These are phyloP conservation scores for Gymnodraco acuticeps DNA, from an alignment of 2,797 vertebrate species.

Conservation along the genomic window DNA sequence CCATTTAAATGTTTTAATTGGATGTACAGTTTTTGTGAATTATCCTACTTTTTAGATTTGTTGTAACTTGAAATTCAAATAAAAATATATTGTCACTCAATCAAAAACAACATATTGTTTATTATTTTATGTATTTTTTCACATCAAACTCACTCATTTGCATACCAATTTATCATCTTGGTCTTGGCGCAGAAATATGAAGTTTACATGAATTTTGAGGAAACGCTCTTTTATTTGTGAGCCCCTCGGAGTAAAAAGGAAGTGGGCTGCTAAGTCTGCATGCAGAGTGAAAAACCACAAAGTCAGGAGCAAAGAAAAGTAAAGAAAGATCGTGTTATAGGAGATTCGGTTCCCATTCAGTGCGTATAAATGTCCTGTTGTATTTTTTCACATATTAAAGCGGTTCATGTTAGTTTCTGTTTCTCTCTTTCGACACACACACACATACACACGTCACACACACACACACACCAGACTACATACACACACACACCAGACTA, in stretches of 20 bases:
- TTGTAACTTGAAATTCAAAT: slow-evolving; percentile 1
- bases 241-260: slow-evolving; percentile 52
- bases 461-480: too few species aligned
- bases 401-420: neutral
- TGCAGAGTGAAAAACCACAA: slow-evolving; percentile 41
- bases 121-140: slow-evolving; percentile 3
- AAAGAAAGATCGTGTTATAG: neutral
- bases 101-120: slow-evolving; percentile 18
- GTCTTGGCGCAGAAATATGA: slow-evolving; percentile 35
- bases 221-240: slow-evolving; percentile 17
- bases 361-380: slow-evolving; percentile 6
- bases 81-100: slow-evolving; percentile 18
- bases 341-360: slow-evolving; percentile 35
- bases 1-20: too few species aligned
- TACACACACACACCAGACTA: too few species aligned
- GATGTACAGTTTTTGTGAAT: neutral
- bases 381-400: neutral
- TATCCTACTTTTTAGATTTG: neutral
- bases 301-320: slow-evolving; percentile 13
- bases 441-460: too few species aligned
- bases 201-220: slow-evolving; percentile 22
- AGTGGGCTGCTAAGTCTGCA: slow-evolving; percentile 53
- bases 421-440: slow-evolving; percentile 15
- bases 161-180: slow-evolving; percentile 47
- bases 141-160: slow-evolving; percentile 36